Evolutionary conservation across 2,888 invertebrate species (phyloP).

Genomic region (Agrypnus murinus): DNA sequence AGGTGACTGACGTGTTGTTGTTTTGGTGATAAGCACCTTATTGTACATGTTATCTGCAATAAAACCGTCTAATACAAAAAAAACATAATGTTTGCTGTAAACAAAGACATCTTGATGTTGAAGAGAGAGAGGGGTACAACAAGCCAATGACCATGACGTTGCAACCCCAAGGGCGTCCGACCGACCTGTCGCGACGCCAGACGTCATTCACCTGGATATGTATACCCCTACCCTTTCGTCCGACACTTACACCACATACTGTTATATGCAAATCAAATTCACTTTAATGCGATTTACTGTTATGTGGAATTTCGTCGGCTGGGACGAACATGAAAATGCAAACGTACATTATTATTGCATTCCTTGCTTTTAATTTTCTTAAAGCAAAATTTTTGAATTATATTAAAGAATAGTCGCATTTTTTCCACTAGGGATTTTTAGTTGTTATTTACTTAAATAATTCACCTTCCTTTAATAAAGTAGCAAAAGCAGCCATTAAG

Average conservation of each 20-base stretch:
- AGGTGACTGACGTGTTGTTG: slow-evolving; percentile 27
- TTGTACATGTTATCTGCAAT: slow-evolving; percentile 29
- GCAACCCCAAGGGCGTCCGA: slow-evolving; percentile 63
- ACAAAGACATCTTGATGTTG: slow-evolving; percentile 41
- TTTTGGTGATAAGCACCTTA: slow-evolving; percentile 22
- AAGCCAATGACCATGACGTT: slow-evolving; percentile 64
- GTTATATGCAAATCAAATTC: slow-evolving; percentile 31
- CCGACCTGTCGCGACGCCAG: slow-evolving; percentile 63
- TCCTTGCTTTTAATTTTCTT: too few relatives aligned
- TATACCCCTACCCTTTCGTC: slow-evolving; percentile 36
- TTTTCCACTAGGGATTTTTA: too few relatives aligned
- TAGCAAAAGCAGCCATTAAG: too few relatives aligned
- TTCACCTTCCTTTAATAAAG: too few relatives aligned
- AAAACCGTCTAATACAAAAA: slow-evolving; percentile 16
- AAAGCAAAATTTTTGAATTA: too few relatives aligned
- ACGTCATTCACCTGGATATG: slow-evolving; percentile 63
- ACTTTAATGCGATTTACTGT: slow-evolving; percentile 12
- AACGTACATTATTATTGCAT: too few relatives aligned
- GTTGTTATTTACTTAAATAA: too few relatives aligned
- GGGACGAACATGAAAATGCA: too few relatives aligned
- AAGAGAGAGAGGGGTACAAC: slow-evolving; percentile 43
- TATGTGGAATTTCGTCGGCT: slow-evolving; percentile 10
- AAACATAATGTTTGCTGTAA: slow-evolving; percentile 53
- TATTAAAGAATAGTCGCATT: too few relatives aligned
- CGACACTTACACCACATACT: slow-evolving; percentile 15